Percentiles rank a stretch among this genome's conserved stretches.
Conservation (phyloP, 2,888 invertebrate genomes). For the Rugalucina vietnamica region DNA sequence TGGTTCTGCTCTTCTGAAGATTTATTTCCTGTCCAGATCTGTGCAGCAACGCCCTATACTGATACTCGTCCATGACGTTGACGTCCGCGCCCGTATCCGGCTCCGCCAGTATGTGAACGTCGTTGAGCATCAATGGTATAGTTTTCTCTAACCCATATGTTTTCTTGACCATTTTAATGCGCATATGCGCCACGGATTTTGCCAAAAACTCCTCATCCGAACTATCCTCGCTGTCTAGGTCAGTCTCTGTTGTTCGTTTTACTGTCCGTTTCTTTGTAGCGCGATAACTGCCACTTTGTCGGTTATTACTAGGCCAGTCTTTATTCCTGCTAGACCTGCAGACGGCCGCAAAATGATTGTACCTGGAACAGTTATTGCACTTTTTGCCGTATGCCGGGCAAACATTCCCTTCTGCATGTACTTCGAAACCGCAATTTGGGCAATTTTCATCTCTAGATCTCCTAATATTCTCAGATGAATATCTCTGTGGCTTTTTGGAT, state of each 20-base stretch:
- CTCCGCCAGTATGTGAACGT: slow-evolving; percentile 20
- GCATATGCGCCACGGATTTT: neutral
- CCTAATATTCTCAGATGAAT: no score
- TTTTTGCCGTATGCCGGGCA: neutral
- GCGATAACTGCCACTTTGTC: neutral
- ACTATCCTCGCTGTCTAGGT: neutral
- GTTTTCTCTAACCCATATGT: neutral
- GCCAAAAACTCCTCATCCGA: neutral
- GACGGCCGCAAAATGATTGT: no score
- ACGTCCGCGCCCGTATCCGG: slow-evolving; percentile 23
- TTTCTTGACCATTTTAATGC: neutral
- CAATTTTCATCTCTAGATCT: neutral
- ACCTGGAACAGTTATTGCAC: neutral
- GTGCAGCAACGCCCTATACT: slow-evolving; percentile 12
- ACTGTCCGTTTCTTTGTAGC: neutral
- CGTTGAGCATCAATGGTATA: slow-evolving; percentile 9
- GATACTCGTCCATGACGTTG: slow-evolving; percentile 21
- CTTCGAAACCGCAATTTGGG: neutral
- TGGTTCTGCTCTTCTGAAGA: slow-evolving; percentile 7
- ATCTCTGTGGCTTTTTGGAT: no score
- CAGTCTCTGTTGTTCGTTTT: neutral
- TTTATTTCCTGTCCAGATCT: neutral
- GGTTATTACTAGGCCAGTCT: neutral
- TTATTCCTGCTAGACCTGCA: neutral
- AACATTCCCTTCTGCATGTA: neutral